Base-by-base conservation (phyloP, 1,140 invertebrate genomes). In the Caerostris darwini region DNA sequence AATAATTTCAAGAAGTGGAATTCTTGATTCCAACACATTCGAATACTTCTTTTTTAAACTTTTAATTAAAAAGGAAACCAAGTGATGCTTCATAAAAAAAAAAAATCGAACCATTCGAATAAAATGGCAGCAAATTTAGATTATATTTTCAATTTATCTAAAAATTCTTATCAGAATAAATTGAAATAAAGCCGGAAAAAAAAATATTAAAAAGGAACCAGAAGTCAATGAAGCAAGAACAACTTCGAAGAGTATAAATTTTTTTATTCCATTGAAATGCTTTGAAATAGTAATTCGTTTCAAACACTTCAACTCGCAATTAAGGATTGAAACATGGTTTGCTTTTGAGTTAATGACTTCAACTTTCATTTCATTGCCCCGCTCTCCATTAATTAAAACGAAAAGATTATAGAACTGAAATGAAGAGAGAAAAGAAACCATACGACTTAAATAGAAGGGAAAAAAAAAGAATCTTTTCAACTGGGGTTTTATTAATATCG, bases 341-440 rank as follows among this genome's bases (percentile, higher is more conserved):
- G 17, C 87, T 89, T 89, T 89, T 71, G 87, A 89, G 64, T 89
- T 89, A 89, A 89, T 89, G 87, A 89, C 87, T 87, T 87, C 58
- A 64, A 87, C 85, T 89, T 89, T 89, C 87, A 89, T 64, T 89
- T 71, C 85, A 87, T 87, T 87, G 34, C 71, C 53, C 34, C 12
- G 5, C 34, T 89, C 53, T 89, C 3, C 50, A 50, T 89, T 87
- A 87, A 87, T 87, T 87, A 87, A 87, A 61, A 64, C n/a, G 82
- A 83, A 83, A 57, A 56, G 82, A 83, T 83, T 54, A 19, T 14
- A 83, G 82, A 83, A 58, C 54, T 56, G 54, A 58, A 83, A 57
- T 6, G 19, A n/a, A 57, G 14, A 83, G n/a, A 12, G 81, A 8
- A 83, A 83, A 57, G 6, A 53, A 81, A 3, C 7, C 19, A 81